phyloP scores from a whole-genome alignment of 1,140 invertebrate genomes.

The Frieseomelitta varia region DNA sequence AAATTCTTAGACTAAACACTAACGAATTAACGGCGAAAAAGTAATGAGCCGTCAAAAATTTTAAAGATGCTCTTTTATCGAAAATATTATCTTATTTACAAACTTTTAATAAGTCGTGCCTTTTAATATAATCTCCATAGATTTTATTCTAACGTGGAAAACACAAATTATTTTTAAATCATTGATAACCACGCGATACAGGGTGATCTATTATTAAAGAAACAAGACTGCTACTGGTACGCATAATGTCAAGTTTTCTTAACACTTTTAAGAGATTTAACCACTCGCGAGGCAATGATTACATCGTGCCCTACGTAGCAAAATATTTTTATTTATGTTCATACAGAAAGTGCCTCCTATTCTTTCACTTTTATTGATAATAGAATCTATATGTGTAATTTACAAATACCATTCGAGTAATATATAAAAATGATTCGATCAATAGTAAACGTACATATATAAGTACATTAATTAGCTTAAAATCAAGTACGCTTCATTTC shows the following conservation, averaged over 20 bases:
- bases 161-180: conserved; percentile 74
- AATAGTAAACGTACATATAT: conserved; percentile 24
- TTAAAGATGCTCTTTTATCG: conserved; percentile 71
- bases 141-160: conserved; percentile 69
- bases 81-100: conserved; percentile 69
- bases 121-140: conserved; percentile 72
- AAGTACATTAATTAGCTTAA: conserved; percentile 46
- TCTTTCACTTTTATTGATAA: conserved; percentile 67
- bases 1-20: conserved; percentile 34
- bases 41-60: conserved; percentile 61
- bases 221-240: conserved; percentile 63
- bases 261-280: conserved; percentile 57
- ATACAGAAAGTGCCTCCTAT: conserved; percentile 67
- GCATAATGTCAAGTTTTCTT: conserved; percentile 62
- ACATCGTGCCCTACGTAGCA: conserved; percentile 36
- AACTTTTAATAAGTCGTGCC: conserved; percentile 77
- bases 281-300: conserved; percentile 37
- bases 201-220: conserved; percentile 66
- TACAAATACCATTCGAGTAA: conserved; percentile 36
- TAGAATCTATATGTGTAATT: conserved; percentile 50
- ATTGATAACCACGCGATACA: conserved; percentile 55
- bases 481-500: conserved; percentile 45
- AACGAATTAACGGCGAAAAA: conserved; percentile 37
- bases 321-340: conserved; percentile 68
- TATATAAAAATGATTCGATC: conserved; percentile 41